Evolutionary conservation across 2,113 vertebrate species (phyloP).

Genomic region (Triplophysa tibetana): DNA sequence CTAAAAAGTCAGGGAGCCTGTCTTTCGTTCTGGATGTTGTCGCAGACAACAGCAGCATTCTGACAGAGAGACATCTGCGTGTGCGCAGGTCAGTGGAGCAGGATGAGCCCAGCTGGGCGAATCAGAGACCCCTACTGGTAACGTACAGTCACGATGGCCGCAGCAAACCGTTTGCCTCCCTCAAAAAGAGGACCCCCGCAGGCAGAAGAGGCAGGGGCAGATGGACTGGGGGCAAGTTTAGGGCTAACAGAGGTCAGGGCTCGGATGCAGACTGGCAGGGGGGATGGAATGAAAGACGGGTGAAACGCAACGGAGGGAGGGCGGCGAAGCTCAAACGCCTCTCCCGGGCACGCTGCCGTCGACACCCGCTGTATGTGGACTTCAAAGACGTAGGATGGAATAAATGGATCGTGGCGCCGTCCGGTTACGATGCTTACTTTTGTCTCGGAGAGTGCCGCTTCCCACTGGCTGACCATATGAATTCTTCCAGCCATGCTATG

Average conservation of each 20-base stretch:
- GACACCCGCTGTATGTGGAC: constrained; percentile 80
- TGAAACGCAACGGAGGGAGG: constrained; percentile 73
- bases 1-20: constrained; percentile 57
- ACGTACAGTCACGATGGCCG: constrained; percentile 79
- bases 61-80: constrained; percentile 64
- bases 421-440: constrained; percentile 82
- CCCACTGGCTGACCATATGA: constrained; percentile 83
- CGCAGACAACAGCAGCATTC: constrained; percentile 61
- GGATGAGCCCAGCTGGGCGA: constrained; percentile 76
- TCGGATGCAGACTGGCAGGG: constrained; percentile 50
- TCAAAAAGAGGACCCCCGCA: constrained; percentile 58
- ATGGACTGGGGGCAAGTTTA: constrained; percentile 57
- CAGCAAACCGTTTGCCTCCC: constrained; percentile 70
- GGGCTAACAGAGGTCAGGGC: constrained; percentile 52
- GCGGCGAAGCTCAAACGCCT: constrained; percentile 74
- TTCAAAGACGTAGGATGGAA: constrained; percentile 83
- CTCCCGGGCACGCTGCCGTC: constrained; percentile 73
- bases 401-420: constrained; percentile 82
- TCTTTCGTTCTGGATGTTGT: constrained; percentile 72
- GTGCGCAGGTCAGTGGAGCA: constrained; percentile 73
- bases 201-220: constrained; percentile 55
- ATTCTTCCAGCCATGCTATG: constrained; percentile 83
- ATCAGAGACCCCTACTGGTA: constrained; percentile 79
- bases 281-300: constrained; percentile 66
- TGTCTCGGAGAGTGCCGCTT: constrained; percentile 82